These are phyloP conservation scores for Stictocephala bisonia DNA, from an alignment of 2,888 invertebrate genomes.

Conservation along the genomic window DNA sequence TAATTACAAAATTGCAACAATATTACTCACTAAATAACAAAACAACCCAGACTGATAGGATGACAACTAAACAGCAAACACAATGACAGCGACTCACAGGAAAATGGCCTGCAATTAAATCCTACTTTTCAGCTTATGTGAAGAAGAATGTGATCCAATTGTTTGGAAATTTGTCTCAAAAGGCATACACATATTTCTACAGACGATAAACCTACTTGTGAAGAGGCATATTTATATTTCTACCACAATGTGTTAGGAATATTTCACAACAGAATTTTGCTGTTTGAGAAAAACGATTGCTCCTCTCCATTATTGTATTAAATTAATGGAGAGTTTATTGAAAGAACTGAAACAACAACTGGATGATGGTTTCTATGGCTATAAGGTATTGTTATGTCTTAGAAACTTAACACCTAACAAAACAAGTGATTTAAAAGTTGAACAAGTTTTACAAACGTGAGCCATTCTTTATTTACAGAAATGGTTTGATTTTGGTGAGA, in stretches of 20 bases:
- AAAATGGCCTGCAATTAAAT: background rate
- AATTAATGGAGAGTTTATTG: background rate
- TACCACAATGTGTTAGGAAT: background rate
- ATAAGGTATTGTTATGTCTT: background rate
- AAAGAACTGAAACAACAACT: background rate
- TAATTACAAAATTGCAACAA: too few relatives aligned
- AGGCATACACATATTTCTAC: background rate
- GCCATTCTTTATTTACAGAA: background rate
- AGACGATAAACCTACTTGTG: background rate
- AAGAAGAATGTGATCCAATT: background rate
- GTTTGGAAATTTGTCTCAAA: background rate
- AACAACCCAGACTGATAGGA: too few relatives aligned
- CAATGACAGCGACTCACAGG: background rate
- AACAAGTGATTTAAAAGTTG: background rate
- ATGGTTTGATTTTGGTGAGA: background rate
- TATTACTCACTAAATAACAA: too few relatives aligned
- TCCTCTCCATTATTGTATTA: background rate
- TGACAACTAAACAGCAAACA: too few relatives aligned
- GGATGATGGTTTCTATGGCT: background rate
- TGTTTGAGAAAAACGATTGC: background rate
- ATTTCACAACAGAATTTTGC: background rate
- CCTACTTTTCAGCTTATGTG: background rate
- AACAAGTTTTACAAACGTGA: background rate
- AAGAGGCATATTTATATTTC: background rate
- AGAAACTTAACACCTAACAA: background rate